phyloP scores from a whole-genome alignment of 2,797 vertebrate species.

The Denticeps clupeoides region DNA sequence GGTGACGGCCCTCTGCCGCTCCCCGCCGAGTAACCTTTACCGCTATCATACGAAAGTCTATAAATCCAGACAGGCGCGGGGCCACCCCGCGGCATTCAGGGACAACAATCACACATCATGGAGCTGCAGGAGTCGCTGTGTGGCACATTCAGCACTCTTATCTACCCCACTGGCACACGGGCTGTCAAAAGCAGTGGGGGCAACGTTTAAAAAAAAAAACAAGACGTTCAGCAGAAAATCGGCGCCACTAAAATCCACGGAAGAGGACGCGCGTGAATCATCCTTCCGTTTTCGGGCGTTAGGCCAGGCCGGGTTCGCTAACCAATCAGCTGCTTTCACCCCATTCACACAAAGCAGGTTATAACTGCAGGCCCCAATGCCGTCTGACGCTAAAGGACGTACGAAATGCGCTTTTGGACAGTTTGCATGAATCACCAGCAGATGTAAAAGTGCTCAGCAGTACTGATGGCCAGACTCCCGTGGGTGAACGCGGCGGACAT shows the following conservation, averaged over 20 bases:
- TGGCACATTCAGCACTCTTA: slow-evolving; percentile 1
- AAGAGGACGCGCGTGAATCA: no score
- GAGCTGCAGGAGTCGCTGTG: not conserved
- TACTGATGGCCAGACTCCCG: no score
- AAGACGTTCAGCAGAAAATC: not conserved
- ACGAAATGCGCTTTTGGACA: no score
- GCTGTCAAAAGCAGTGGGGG: not conserved
- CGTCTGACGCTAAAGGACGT: no score
- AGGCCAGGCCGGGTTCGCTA: no score
- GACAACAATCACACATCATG: slow-evolving; percentile 4
- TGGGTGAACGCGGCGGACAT: no score
- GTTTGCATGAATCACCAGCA: no score
- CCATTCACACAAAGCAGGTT: no score
- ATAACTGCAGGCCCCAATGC: no score
- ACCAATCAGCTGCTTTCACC: no score
- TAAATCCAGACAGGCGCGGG: not conserved
- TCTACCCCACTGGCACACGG: not conserved
- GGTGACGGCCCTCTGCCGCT: slow-evolving; percentile 15
- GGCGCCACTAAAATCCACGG: not conserved
- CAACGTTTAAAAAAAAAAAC: not conserved
- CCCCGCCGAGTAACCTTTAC: slow-evolving; percentile 3
- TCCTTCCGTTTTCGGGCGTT: no score
- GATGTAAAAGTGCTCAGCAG: no score
- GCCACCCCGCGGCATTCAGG: not conserved
- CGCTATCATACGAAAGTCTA: not conserved